phyloP scores from a whole-genome alignment of 2,113 vertebrate genomes.

The Pelodiscus sinensis region DNA sequence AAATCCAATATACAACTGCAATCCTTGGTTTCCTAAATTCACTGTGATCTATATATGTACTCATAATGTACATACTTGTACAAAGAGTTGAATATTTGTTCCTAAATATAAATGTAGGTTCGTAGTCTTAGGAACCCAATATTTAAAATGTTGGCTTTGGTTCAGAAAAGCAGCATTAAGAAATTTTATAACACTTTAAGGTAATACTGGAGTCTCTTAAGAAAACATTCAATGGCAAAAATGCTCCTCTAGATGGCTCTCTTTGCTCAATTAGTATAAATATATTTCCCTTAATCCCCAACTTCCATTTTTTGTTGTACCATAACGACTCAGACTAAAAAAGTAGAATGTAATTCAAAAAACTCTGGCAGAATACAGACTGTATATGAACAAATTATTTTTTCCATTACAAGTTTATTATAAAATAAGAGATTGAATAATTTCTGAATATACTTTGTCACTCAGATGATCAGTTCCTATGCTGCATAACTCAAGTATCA shows the following conservation, averaged over 20 bases:
- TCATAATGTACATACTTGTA: not conserved
- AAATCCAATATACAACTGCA: not conserved
- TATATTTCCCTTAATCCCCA: not conserved
- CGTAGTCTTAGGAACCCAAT: not conserved
- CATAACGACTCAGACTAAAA: not conserved
- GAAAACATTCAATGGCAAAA: conserved; percentile 5
- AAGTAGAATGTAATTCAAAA: not conserved
- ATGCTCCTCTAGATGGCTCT: conserved; percentile 63
- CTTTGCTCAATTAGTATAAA: not conserved
- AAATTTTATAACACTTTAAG: not conserved
- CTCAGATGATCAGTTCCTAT: not conserved
- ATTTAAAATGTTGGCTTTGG: not conserved
- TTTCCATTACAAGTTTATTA: not conserved
- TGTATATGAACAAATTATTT: not conserved
- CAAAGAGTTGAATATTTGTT: not conserved
- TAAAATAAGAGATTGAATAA: not conserved
- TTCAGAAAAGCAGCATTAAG: not conserved
- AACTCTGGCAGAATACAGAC: not conserved
- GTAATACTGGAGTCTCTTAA: not conserved
- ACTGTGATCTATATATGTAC: rapidly evolving
- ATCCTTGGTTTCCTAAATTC: not conserved
- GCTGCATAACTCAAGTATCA: not conserved
- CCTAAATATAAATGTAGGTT: not conserved
- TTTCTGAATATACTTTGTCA: not conserved
- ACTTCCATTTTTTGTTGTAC: not conserved